Conservation (phyloP, 2,113 vertebrate species). For the Phalacrocorax pelagicus region DNA sequence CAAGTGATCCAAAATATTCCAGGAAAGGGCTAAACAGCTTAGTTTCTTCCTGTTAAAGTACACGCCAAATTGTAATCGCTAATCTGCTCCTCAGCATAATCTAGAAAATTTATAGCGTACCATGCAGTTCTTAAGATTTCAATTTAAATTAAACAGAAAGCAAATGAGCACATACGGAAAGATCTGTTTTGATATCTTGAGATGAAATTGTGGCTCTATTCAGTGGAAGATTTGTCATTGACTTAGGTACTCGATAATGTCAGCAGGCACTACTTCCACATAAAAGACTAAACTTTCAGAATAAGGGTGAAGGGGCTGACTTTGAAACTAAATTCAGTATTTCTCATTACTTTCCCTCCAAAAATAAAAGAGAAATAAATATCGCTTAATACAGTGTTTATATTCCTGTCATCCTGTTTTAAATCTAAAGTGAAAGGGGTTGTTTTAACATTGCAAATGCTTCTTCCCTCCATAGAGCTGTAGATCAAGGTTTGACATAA, state of each 20-base stretch:
- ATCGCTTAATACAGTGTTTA: conserved; percentile 25
- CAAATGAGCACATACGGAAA: not conserved
- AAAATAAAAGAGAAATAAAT: conserved; percentile 28
- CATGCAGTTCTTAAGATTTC: not conserved
- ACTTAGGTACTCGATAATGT: not conserved
- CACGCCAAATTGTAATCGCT: not conserved
- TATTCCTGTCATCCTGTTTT: conserved; percentile 36
- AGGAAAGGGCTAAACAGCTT: not conserved
- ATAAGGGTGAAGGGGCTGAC: not conserved
- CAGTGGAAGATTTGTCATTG: conserved; percentile 7
- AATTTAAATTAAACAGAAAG: not conserved
- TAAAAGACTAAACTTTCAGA: conserved; percentile 8
- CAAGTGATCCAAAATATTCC: not conserved
- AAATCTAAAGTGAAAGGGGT: conserved; percentile 17
- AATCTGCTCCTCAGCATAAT: not conserved
- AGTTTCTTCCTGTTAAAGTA: not conserved
- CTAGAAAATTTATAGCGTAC: not conserved
- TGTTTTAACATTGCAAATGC: conserved; percentile 26
- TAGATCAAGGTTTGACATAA: conserved; percentile 43
- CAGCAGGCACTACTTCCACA: not conserved
- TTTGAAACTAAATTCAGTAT: conserved; percentile 21
- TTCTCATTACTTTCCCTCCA: not conserved
- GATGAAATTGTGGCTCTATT: not conserved
- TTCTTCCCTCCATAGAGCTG: not conserved
- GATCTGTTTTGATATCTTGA: not conserved